Conservation (phyloP, 2,888 invertebrate species). For the Tetranychus piercei region DNA sequence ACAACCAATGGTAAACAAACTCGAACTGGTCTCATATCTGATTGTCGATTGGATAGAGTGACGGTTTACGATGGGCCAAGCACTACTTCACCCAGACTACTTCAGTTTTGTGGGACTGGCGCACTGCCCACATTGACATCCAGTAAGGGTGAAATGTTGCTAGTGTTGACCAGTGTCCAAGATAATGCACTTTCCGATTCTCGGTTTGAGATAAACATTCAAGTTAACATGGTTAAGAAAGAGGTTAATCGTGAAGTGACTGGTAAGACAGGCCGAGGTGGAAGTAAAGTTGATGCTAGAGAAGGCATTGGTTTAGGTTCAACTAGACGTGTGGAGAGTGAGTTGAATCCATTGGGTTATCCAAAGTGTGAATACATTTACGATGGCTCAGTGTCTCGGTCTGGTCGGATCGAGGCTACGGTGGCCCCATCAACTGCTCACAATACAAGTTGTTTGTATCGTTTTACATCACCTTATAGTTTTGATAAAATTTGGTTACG, state of each 20-base stretch:
- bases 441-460: conserved; percentile 61
- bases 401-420: conserved; percentile 31
- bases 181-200: conserved; percentile 59
- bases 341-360: too few relatives aligned
- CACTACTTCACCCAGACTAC: conserved; percentile 54
- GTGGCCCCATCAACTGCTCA: conserved; percentile 40
- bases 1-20: conserved; percentile 16
- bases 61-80: conserved; percentile 65
- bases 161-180: conserved; percentile 61
- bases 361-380: conserved; percentile 14
- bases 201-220: conserved; percentile 51
- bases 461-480: conserved; percentile 41
- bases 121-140: conserved; percentile 59
- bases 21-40: conserved; percentile 22
- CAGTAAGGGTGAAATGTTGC: conserved; percentile 53
- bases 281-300: conserved; percentile 15
- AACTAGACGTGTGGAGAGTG: too few relatives aligned
- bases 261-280: background rate
- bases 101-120: conserved; percentile 61
- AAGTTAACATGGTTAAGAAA: conserved; percentile 47
- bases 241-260: background rate
- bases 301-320: conserved; percentile 9
- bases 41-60: conserved; percentile 33
- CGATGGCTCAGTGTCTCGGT: conserved; percentile 13
- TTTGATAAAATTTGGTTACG: conserved; percentile 51